Base-by-base conservation (phyloP, 1,140 invertebrate species). In the Aphidius ervi region DNA sequence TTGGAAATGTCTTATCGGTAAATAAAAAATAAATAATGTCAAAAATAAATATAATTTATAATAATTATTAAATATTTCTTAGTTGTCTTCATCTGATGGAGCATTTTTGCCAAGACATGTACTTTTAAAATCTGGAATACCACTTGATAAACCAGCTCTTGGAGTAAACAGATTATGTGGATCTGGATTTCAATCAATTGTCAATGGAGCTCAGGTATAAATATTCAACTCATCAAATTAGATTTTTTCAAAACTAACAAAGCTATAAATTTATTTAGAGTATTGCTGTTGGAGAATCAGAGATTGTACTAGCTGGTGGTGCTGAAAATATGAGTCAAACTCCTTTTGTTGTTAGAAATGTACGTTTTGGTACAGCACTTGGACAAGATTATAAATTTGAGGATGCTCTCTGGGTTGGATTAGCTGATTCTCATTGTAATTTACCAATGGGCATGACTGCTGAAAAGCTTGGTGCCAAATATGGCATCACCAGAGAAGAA, bases 391-490 rank as follows among this genome's bases (percentile, higher is more conserved):
- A 90, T 61, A 81, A 91, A 66, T 85, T 98, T 61, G 95, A 99
- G 81, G 97, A 99, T 81, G 84, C 86, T 0, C 77, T 99, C 7
- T 99, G 96, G 97, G 80, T 87, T n/a, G 92, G 93, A 4, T 82
- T 99, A 0, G 89, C 89, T 0, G 97, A 99, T 75, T 85, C 86
- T 0, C 89, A 96, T 73, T 94, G 93, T 72, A 91, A 94, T 68
- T 83, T 94, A 20, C 92, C 95, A 0, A 99, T 99, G 97, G 97
- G 92, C 6, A 78, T 97, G 63, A 99, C 97, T 3, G 97, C 97
- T 8, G 97, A 99, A 81, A 99, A 99, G 76, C 82, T 99, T 42
- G 97, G 94, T 4, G 91, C 86, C 23, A 89, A 98, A 73, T 98
- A 92, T 73, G 88, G 89, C 42, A 83, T 99, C 41, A 89, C 88